Evolutionary conservation across 2,888 invertebrate genomes (phyloP).

Genomic region (Thysanoteuthis rhombus): DNA sequence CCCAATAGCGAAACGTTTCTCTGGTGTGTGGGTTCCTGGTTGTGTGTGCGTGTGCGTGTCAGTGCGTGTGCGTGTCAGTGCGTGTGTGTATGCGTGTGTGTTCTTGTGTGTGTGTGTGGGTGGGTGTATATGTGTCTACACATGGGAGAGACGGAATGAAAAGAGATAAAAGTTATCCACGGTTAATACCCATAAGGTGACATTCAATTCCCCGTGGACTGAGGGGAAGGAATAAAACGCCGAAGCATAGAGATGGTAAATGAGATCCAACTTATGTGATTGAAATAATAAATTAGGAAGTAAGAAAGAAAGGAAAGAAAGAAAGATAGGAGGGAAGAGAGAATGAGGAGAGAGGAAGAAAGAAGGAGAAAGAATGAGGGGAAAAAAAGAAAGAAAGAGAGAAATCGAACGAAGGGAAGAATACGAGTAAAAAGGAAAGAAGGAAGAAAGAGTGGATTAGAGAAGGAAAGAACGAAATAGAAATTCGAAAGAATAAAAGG

Average conservation of each 20-base stretch:
- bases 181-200: neutral
- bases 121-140: neutral
- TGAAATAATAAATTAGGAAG: neutral
- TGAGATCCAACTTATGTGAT: neutral
- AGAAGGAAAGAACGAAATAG: too few species aligned
- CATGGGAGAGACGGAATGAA: neutral
- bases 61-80: neutral
- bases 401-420: too few species aligned
- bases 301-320: too few species aligned
- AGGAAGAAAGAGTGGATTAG: too few species aligned
- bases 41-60: neutral
- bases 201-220: neutral
- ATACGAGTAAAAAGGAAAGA: too few species aligned
- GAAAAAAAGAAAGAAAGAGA: too few species aligned
- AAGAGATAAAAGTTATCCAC: neutral
- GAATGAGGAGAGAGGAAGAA: too few species aligned
- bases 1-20: neutral
- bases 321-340: too few species aligned
- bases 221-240: neutral
- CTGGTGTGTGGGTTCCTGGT: neutral
- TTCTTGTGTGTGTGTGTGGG: neutral
- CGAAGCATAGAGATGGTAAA: neutral
- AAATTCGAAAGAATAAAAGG: too few species aligned
- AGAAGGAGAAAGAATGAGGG: too few species aligned
- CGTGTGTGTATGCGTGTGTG: neutral